These are phyloP conservation scores for Panulirus ornatus DNA, from an alignment of 1,140 invertebrate genomes.

Conservation along the genomic window DNA sequence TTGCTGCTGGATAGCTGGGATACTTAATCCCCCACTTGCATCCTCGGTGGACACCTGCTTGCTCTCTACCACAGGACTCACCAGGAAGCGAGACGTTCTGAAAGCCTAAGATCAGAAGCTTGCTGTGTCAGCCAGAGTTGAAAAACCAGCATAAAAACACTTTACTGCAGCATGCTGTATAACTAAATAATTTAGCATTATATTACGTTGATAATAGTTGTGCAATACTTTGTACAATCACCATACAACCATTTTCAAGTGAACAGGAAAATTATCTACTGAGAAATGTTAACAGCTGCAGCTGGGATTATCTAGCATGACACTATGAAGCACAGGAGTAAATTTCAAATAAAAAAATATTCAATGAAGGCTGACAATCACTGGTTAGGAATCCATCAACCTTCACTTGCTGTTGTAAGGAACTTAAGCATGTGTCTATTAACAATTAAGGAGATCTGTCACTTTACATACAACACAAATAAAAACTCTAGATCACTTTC, in stretches of 20 bases:
- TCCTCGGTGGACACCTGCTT: conserved; percentile 75
- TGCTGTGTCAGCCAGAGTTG: conserved; percentile 47
- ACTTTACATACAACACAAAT: too few relatives aligned
- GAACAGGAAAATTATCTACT: too few relatives aligned
- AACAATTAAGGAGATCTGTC: too few relatives aligned
- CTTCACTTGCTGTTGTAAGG: too few relatives aligned
- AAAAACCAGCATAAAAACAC: not conserved
- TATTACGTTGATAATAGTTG: not conserved
- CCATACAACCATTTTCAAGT: not conserved
- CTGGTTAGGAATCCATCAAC: too few relatives aligned
- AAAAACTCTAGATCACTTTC: too few relatives aligned
- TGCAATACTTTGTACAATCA: not conserved
- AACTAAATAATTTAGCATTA: not conserved
- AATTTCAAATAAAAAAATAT: too few relatives aligned
- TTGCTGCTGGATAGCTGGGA: conserved; percentile 9
- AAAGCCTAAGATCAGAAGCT: conserved; percentile 78
- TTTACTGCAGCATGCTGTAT: not conserved
- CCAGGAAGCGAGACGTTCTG: conserved; percentile 88
- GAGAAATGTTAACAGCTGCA: too few relatives aligned
- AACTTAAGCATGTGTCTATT: too few relatives aligned
- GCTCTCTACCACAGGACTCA: conserved; percentile 85
- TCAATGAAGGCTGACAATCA: too few relatives aligned
- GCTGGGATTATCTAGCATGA: too few relatives aligned
- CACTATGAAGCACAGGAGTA: too few relatives aligned
- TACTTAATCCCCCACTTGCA: not conserved